Base-by-base conservation (phyloP, 2,888 invertebrate genomes). In the Polia nebulosa region DNA sequence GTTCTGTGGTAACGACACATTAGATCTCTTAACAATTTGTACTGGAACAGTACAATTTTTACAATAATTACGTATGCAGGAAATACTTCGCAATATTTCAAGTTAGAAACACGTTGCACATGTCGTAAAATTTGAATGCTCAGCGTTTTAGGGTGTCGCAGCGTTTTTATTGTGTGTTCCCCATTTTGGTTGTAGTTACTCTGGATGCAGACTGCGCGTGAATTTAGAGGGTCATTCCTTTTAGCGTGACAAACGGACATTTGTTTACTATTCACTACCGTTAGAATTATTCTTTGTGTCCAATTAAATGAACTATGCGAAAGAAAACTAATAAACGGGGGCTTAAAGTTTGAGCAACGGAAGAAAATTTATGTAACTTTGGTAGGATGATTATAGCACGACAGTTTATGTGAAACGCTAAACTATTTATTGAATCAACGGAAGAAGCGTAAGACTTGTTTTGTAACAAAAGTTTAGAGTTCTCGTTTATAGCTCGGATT, bases 161-260 rank as follows among this genome's bases (percentile, higher is more conserved):
- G 27, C 17, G 47, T 72, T 74, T 82, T 76, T 72, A 76, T 78
- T 58, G 68, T 70, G 60, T 51, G 61, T 67, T 56, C 58, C 72
- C 49, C 59, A 63, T 79, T 79, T 41, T 57, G 6, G 41, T 60
- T n/a, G 25, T 57, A 53, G 61, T 78, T 72, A 47, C 47, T 75
- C 58, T 75, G 25, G 59, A 72, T 67, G 61, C 65, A 72, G 59
- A 59, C 51, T 49, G 65, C 51, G 51, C 27, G 51, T 65, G 29
- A 78, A 75, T 74, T 66, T 58, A 55, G 55, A 67, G 80, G 80
- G 78, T 68, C 70, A 71, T 68, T 58, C 45, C 47, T 65, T n/a
- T 66, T 72, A 61, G 82, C 83, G 85, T 83, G 83, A 80, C 85
- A 76, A 82, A 51, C 39, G 39, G 51, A 58, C 73, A 78, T 81